These are phyloP conservation scores for Actenoides lindsayi DNA, from an alignment of 2,113 vertebrate genomes.

Conservation along the genomic window DNA sequence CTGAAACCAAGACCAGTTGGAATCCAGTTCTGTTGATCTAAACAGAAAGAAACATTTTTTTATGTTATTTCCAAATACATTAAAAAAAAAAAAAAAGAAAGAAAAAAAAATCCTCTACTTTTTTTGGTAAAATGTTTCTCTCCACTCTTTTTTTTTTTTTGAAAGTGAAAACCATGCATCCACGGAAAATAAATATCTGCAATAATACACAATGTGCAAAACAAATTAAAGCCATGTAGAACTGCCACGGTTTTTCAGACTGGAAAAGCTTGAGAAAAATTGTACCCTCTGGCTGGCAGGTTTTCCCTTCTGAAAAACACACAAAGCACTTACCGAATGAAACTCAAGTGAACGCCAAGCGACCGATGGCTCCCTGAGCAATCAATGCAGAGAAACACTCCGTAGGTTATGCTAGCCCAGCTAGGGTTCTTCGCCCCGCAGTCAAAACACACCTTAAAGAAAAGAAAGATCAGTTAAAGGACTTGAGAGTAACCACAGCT, in stretches of 20 bases:
- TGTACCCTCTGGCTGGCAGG: background rate
- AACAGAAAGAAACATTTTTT: background rate
- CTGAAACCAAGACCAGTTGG: constrained; percentile 98
- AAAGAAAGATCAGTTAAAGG: background rate
- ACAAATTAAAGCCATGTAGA: background rate
- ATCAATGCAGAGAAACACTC: constrained; percentile 96
- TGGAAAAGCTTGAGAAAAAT: background rate
- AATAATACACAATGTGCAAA: background rate
- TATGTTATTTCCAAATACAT: background rate
- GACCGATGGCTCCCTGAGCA: constrained; percentile 94
- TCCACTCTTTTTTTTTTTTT: accelerated
- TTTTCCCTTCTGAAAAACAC: background rate
- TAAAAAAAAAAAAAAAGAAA: background rate
- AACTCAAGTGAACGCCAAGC: constrained; percentile 93
- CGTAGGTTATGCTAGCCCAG: constrained; percentile 97
- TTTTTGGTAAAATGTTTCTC: background rate
- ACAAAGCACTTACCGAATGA: constrained; percentile 83
- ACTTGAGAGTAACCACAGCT: background rate
- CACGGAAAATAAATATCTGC: background rate
- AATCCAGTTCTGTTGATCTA: constrained; percentile 97
- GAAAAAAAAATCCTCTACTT: too few species aligned
- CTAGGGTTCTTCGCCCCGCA: constrained; percentile 95
- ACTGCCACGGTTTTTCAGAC: background rate
- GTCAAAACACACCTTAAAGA: constrained; percentile 90
- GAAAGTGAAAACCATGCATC: background rate